Conservation (phyloP, 2,113 vertebrate species). For the Oxyruncus cristatus region DNA sequence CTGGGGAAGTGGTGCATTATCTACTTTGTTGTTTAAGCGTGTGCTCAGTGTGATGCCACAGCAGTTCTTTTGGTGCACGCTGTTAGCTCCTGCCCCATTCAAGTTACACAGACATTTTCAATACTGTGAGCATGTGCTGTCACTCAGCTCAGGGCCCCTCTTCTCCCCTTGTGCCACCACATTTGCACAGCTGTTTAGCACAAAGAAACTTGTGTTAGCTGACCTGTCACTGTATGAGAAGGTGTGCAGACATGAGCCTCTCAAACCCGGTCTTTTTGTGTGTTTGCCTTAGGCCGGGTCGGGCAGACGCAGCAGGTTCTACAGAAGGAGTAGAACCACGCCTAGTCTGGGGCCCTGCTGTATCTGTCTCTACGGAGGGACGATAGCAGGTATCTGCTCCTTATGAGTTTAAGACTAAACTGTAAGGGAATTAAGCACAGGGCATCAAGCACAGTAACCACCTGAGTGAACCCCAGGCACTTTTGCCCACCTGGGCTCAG, state of each 20-base stretch:
- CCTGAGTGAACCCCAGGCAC: background rate
- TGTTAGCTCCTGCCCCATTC: background rate
- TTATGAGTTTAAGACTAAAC: background rate
- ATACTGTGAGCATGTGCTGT: background rate
- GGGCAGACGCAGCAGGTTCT: background rate
- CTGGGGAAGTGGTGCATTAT: background rate
- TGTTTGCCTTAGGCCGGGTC: background rate
- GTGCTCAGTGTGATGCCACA: background rate
- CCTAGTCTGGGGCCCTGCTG: background rate
- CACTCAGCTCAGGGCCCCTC: background rate
- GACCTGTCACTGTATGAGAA: background rate
- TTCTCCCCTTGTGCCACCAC: background rate
- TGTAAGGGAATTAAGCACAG: background rate
- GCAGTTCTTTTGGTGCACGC: rapidly evolving
- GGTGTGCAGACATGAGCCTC: rapidly evolving
- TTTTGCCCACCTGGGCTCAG: background rate
- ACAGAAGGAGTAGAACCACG: background rate
- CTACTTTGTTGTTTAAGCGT: rapidly evolving
- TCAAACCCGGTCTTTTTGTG: background rate
- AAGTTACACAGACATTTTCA: background rate
- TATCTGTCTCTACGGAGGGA: background rate
- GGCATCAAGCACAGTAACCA: background rate
- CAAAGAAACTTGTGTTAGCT: background rate
- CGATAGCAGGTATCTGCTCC: background rate
- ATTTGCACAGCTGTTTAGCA: background rate